Percentiles rank a stretch among this genome's conserved stretches.
These are phyloP conservation scores for Parnassius apollo DNA, from an alignment of 2,888 invertebrate species.

Conservation along the genomic window DNA sequence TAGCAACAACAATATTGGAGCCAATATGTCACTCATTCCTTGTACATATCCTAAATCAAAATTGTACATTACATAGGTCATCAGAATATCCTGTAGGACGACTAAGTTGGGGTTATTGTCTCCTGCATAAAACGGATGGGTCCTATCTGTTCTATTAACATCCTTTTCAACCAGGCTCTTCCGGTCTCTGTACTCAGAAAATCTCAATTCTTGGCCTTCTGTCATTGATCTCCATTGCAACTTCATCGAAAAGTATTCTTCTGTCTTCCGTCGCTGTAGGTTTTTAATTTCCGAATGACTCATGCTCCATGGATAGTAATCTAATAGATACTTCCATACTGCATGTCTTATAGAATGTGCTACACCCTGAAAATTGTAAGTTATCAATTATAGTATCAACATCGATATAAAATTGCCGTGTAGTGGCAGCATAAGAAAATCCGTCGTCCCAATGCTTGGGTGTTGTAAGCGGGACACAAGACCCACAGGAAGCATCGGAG, in stretches of 20 bases:
- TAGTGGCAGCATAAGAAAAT: no score
- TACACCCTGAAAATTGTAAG: conserved; percentile 84
- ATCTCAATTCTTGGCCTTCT: conserved; percentile 90
- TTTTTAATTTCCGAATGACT: conserved; percentile 86
- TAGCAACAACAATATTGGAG: conserved; percentile 94
- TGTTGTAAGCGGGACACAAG: no score
- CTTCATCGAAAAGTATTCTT: conserved; percentile 97
- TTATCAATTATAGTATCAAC: no score
- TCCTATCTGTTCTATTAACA: conserved; percentile 96
- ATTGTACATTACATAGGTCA: conserved; percentile 99
- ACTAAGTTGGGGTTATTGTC: conserved; percentile 94
- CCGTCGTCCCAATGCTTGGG: no score
- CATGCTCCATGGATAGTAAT: conserved; percentile 92
- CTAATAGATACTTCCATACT: conserved; percentile 97
- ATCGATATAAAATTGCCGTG: no score
- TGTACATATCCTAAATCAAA: conserved; percentile 98
- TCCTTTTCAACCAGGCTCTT: conserved; percentile 98
- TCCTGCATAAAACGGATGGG: conserved; percentile 94
- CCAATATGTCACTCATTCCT: conserved; percentile 98
- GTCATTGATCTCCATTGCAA: conserved; percentile 97
- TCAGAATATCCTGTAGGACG: conserved; percentile 93
- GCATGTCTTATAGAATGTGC: conserved; percentile 87
- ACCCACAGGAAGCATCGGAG: no score
- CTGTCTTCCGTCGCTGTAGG: conserved; percentile 86
- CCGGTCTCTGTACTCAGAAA: conserved; percentile 92